These are phyloP conservation scores for Lontra canadensis DNA, from an alignment of 2,113 vertebrate genomes.

Conservation along the genomic window DNA sequence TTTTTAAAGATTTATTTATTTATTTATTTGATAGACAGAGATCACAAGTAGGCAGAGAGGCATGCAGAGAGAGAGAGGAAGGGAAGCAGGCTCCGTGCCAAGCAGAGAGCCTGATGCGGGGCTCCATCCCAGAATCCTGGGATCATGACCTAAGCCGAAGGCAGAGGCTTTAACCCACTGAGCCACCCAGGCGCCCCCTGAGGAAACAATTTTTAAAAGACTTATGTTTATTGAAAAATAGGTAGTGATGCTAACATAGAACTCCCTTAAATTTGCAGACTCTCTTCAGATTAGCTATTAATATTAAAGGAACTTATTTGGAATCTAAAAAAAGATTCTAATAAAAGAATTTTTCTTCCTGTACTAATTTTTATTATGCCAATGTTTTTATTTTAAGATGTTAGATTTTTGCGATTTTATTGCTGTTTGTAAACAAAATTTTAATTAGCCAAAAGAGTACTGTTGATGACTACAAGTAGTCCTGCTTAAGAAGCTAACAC, in stretches of 20 bases:
- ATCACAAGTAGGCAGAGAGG: no score
- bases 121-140: no score
- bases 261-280: neutral
- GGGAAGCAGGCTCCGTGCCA: no score
- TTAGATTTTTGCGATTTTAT: conserved; percentile 7
- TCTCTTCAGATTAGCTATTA: neutral
- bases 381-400: conserved; percentile 26
- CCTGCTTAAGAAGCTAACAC: neutral
- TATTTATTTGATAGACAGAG: no score
- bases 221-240: neutral
- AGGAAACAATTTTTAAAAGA: neutral
- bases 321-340: neutral
- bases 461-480: neutral
- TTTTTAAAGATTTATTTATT: neutral
- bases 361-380: neutral
- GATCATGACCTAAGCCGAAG: no score
- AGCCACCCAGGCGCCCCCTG: neutral
- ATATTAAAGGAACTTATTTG: neutral
- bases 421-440: conserved; percentile 34
- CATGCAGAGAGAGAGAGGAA: no score
- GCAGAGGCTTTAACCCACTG: no score
- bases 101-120: no score
- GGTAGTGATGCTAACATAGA: neutral
- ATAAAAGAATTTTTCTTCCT: neutral
- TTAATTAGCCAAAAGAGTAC: neutral